A percentile compares a stretch with the other conserved stretches of the same genome.
These are phyloP conservation scores for Cephus pygmeus DNA, from an alignment of 2,888 invertebrate species.

Conservation along the genomic window DNA sequence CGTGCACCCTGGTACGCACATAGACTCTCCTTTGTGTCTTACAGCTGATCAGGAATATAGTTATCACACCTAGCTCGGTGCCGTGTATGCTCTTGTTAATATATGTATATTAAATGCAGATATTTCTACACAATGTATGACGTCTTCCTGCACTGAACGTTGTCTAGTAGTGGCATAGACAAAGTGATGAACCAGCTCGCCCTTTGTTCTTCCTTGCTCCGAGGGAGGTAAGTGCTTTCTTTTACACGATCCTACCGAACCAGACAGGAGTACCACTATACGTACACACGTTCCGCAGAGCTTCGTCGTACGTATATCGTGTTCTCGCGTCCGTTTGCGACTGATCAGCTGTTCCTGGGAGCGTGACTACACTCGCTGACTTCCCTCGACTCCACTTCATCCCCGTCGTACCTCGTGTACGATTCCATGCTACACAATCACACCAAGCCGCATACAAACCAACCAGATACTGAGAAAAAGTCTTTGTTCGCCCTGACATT, in stretches of 20 bases:
- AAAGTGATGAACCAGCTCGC: background rate
- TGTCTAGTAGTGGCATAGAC: background rate
- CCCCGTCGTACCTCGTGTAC: background rate
- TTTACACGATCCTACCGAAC: background rate
- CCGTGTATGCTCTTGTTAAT: background rate
- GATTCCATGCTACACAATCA: background rate
- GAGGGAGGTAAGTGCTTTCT: background rate
- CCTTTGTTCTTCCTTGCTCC: background rate
- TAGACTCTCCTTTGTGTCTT: constrained; percentile 14
- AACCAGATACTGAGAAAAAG: background rate
- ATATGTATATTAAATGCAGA: background rate
- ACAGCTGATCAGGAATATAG: background rate
- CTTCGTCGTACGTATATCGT: background rate
- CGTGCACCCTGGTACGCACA: constrained; percentile 34
- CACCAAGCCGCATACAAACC: background rate
- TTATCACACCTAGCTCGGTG: background rate
- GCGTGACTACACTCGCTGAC: constrained; percentile 2
- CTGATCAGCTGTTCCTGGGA: constrained; percentile 23
- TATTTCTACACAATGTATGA: background rate
- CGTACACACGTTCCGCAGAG: background rate
- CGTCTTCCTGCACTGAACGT: background rate
- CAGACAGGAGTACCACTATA: background rate
- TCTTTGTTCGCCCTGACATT: background rate
- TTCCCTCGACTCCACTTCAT: background rate
- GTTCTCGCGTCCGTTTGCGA: background rate